Evolutionary conservation across 92 coral and sea anemone species (phyloP), one percentile per base, ranked within the genome.

Genomic region (Phenganax subtilis): DNA sequence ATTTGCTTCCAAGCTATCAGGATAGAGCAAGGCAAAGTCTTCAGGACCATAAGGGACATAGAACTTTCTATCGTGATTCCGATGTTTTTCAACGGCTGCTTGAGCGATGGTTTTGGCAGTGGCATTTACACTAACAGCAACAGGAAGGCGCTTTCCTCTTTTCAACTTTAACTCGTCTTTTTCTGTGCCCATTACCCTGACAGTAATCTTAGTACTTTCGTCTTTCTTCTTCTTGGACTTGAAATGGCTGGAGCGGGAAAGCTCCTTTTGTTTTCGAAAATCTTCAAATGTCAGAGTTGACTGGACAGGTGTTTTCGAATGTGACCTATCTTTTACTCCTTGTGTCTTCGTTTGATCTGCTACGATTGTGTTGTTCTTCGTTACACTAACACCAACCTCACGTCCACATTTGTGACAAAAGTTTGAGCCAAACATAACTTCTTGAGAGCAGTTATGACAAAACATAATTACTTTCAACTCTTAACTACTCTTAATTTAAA

Each of bases 41-140:
- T 65, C 71, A 65, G 71, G 71, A 65, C 77, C 77, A 9, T 47
- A 51, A 17, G 77, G 57, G 56, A 72, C 59, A 53, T 37, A 72
- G 77, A 72, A 72, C 77, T 72, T 72, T 72, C 77, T 72, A 72
- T 72, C 77, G 77, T 72, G 77, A 72, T 72, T 53, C 57, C 47
- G 20, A 72, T 72, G 57, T 72, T 72, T 72, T 72, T 51, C 12
- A 16, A 72, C 77, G 53, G 77, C 77, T 72, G 77, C 77, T 72
- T 47, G 77, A 72, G 47, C 52, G 17, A 72, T 72, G 57, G 20
- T 58, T 6, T 72, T 47, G 77, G 57, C 59, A 58, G 77, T 51
- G 28, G 77, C 56, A 72, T 72, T 72, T 44, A 72, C 77, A 72
- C 77, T 72, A 31, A 72, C 77, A 27, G 47, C 77, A 55, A 72